Percentiles rank a stretch among this genome's conserved stretches.
Evolutionary conservation across 1,140 invertebrate species (phyloP).

Genomic region (Ceratina australensis): DNA sequence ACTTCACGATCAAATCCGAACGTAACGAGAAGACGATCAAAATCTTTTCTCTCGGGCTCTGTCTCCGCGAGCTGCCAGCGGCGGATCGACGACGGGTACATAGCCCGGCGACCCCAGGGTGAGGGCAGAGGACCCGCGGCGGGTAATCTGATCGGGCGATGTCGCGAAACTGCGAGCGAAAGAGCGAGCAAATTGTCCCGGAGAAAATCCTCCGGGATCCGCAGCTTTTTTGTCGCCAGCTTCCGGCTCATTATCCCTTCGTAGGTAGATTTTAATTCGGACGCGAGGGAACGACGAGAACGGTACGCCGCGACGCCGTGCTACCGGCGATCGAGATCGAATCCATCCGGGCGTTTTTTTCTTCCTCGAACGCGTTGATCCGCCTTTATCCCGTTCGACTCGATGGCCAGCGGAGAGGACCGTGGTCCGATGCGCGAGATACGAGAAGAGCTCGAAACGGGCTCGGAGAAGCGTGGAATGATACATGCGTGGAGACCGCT

Average conservation of each 20-base stretch:
- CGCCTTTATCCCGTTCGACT: no score
- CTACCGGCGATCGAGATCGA: no score
- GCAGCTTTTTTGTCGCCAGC: constrained; percentile 12
- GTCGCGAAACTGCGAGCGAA: constrained; percentile 10
- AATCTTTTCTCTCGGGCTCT: no score
- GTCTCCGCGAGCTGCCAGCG: no score
- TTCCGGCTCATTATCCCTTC: constrained; percentile 17
- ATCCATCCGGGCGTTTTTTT: no score
- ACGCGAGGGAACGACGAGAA: not conserved
- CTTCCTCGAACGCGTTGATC: no score
- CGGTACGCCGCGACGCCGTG: not conserved
- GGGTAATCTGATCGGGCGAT: constrained; percentile 19
- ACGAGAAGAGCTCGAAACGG: not conserved
- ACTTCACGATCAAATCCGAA: no score
- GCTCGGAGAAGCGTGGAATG: not conserved
- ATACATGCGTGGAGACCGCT: constrained; percentile 43
- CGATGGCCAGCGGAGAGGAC: no score
- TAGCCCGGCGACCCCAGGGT: no score
- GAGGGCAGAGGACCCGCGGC: not conserved
- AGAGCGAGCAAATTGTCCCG: constrained; percentile 14
- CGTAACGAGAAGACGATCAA: no score
- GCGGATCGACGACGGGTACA: no score
- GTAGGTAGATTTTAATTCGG: constrained; percentile 24
- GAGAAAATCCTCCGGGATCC: not conserved
- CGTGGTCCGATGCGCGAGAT: not conserved